Evolutionary conservation across 2,888 invertebrate species (phyloP).

Genomic region (Drosophila atroscutellata): DNA sequence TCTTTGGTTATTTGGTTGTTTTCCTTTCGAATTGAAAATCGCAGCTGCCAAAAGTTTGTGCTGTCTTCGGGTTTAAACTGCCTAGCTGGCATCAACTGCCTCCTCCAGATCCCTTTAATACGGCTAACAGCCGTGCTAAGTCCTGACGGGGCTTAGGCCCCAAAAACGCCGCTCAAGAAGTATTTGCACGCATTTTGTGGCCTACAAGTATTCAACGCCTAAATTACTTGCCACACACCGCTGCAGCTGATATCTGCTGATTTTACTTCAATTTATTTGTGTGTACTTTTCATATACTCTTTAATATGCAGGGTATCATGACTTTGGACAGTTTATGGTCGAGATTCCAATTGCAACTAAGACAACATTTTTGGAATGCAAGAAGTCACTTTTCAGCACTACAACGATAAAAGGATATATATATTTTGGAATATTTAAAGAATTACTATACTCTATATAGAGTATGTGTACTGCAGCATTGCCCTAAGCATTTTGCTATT

Average conservation of each 20-base stretch:
- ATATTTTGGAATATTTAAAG: not conserved
- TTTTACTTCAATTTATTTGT: slow-evolving; percentile 26
- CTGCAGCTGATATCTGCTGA: slow-evolving; percentile 38
- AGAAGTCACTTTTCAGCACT: not conserved
- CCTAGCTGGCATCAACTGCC: slow-evolving; percentile 36
- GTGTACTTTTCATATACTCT: slow-evolving; percentile 4
- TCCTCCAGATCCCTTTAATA: slow-evolving; percentile 33
- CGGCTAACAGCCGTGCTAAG: slow-evolving; percentile 68
- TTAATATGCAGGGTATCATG: not conserved
- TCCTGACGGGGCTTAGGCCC: slow-evolving; percentile 44
- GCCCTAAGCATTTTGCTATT: slow-evolving; percentile 12
- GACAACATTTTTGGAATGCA: accelerated
- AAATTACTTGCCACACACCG: slow-evolving; percentile 48
- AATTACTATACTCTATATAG: slow-evolving; percentile 2
- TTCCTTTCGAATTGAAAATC: slow-evolving; percentile 59
- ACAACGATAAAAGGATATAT: too few relatives aligned
- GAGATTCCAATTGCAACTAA: not conserved
- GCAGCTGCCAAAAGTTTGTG: slow-evolving; percentile 51
- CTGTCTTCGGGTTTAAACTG: slow-evolving; percentile 49
- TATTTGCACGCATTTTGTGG: slow-evolving; percentile 68
- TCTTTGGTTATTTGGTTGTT: slow-evolving; percentile 24
- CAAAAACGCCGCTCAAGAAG: slow-evolving; percentile 40
- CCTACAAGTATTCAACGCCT: slow-evolving; percentile 62
- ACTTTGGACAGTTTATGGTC: not conserved
- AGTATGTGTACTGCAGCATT: slow-evolving; percentile 18